phyloP scores from a whole-genome alignment of 2,797 vertebrate genomes.

The Mycteria americana region DNA sequence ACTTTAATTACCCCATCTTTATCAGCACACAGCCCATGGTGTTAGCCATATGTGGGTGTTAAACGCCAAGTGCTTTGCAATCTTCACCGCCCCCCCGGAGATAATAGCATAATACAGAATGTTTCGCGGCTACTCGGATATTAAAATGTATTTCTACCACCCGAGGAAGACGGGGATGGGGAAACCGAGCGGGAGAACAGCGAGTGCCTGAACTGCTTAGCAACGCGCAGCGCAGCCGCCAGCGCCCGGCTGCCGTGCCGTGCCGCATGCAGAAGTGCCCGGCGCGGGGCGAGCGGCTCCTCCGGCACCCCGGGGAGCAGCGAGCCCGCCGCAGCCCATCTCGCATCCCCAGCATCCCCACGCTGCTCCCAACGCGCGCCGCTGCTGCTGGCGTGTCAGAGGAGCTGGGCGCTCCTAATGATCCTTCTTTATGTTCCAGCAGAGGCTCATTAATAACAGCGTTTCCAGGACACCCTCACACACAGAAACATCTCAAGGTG shows the following conservation, averaged over 20 bases:
- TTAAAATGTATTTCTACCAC: constrained; percentile 1
- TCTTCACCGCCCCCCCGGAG: not conserved
- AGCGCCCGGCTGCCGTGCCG: not conserved
- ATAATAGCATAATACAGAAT: not conserved
- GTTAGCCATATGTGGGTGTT: constrained; percentile 54
- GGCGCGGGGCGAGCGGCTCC: not conserved
- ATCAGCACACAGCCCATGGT: constrained; percentile 47
- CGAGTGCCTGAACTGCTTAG: not conserved
- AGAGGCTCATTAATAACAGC: constrained; percentile 53
- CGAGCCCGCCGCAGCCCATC: rapidly evolving
- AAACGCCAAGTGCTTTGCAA: constrained; percentile 44
- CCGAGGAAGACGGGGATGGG: not conserved
- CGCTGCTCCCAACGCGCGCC: not conserved
- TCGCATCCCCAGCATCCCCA: rapidly evolving
- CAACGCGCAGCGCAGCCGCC: not conserved
- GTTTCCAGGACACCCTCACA: constrained; percentile 66
- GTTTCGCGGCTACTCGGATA: not conserved
- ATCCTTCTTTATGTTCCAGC: constrained; percentile 57
- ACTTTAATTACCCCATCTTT: constrained; percentile 68
- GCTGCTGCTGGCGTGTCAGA: not conserved
- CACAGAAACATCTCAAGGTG: constrained; percentile 62
- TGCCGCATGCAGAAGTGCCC: rapidly evolving
- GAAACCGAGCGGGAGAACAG: not conserved
- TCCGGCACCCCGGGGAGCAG: not conserved
- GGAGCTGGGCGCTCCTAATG: constrained; percentile 54